Percentiles rank a stretch among this genome's conserved stretches.
phyloP scores from a whole-genome alignment of 2,797 vertebrate genomes.

The Passerculus sandwichensis region DNA sequence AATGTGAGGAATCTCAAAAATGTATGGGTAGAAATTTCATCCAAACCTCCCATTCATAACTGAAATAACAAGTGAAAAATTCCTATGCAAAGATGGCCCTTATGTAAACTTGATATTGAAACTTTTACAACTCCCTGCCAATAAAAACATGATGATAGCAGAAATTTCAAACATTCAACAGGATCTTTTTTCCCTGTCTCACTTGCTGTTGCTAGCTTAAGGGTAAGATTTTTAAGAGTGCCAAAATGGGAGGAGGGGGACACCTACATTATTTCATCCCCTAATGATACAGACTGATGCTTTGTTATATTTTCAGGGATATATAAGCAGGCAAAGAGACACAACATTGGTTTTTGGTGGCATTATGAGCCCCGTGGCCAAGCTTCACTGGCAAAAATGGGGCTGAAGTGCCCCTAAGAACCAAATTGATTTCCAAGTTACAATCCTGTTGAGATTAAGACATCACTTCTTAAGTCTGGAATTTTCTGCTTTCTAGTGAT shows the following conservation, averaged over 20 bases:
- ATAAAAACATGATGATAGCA: background rate
- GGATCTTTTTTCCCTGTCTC: background rate
- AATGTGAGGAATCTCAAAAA: background rate
- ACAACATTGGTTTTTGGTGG: background rate
- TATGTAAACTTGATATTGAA: background rate
- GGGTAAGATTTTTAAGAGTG: background rate
- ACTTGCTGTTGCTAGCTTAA: background rate
- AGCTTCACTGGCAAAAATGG: background rate
- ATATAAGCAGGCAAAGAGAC: background rate
- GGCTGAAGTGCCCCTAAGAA: background rate
- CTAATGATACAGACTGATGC: rapidly evolving
- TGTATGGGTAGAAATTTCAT: background rate
- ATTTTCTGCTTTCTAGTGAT: background rate
- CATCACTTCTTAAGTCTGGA: background rate
- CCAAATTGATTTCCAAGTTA: background rate
- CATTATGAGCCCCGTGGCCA: background rate
- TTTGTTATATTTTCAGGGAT: background rate
- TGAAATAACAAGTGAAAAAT: background rate
- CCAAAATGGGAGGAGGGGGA: no score
- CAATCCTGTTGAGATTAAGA: background rate
- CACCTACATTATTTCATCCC: background rate
- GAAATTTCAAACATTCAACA: background rate
- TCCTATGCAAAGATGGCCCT: background rate
- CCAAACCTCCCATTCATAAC: background rate
- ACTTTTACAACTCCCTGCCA: background rate